Evolutionary conservation across 2,113 vertebrate species (phyloP).

Genomic region (Heptranchias perlo): DNA sequence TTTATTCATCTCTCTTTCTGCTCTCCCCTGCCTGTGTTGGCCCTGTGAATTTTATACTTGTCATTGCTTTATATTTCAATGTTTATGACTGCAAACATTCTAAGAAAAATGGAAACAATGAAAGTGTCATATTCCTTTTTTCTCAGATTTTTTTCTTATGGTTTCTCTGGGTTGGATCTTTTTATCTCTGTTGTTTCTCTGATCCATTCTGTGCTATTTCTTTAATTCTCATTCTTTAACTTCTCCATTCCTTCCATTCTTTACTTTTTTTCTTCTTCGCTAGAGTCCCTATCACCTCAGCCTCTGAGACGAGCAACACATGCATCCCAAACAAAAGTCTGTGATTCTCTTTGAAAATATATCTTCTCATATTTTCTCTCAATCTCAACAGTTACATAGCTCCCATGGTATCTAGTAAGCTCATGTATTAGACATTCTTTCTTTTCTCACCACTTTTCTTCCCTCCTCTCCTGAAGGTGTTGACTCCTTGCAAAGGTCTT

Average conservation of each 20-base stretch:
- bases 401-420: not conserved
- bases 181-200: not conserved
- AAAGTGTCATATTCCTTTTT: no score
- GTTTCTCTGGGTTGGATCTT: not conserved
- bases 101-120: no score
- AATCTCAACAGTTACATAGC: not conserved
- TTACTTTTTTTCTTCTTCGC: not conserved
- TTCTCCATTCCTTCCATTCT: not conserved
- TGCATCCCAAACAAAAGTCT: not conserved
- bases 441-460: not conserved
- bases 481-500: not conserved
- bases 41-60: no score
- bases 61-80: no score
- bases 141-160: not conserved
- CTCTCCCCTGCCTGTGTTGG: no score
- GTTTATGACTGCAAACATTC: no score
- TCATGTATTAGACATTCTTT: not conserved
- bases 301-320: not conserved
- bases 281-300: not conserved
- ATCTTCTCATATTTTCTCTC: not conserved
- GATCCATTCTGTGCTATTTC: not conserved
- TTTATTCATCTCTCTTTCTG: no score
- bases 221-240: not conserved
- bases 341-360: not conserved
- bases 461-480: not conserved